Conservation (phyloP, 2,113 vertebrate species). For the Paracanthobrama guichenoti region DNA sequence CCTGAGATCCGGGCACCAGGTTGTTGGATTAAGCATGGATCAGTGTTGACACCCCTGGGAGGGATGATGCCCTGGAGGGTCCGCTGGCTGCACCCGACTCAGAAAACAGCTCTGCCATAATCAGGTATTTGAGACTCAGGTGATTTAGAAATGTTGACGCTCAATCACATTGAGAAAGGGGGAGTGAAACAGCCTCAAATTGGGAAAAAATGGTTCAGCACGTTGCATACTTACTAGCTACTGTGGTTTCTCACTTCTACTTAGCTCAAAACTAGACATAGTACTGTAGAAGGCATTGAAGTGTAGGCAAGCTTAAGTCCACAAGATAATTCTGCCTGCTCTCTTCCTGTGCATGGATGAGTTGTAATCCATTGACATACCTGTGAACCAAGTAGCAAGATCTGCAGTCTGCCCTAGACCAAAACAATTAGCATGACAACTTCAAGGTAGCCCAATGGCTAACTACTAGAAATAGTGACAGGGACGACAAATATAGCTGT, state of each 20-base stretch:
- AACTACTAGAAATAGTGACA: slow-evolving; percentile 15
- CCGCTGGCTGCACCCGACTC: neutral
- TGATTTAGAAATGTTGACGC: slow-evolving; percentile 1
- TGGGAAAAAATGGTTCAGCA: neutral
- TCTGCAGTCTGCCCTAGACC: slow-evolving; percentile 4
- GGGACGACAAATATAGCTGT: neutral
- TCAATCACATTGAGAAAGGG: neutral
- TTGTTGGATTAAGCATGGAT: slow-evolving; percentile 75
- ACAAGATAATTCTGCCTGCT: neutral
- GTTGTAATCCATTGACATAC: neutral
- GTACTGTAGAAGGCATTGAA: neutral
- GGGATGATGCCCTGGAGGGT: slow-evolving; percentile 47
- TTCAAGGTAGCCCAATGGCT: slow-evolving; percentile 7
- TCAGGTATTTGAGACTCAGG: slow-evolving; percentile 15
- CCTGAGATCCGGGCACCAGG: slow-evolving; percentile 62
- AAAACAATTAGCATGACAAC: slow-evolving; percentile 24
- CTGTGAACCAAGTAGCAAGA: neutral
- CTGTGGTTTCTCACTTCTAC: neutral
- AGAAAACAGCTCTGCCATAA: neutral
- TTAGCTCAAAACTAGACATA: neutral
- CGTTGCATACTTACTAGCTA: neutral
- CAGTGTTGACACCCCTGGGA: slow-evolving; percentile 67
- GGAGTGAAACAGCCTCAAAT: neutral
- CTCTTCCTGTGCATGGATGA: neutral
- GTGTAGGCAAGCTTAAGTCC: neutral